Base-by-base conservation (phyloP, 2,888 invertebrate genomes). In the Dynastes hyllus region DNA sequence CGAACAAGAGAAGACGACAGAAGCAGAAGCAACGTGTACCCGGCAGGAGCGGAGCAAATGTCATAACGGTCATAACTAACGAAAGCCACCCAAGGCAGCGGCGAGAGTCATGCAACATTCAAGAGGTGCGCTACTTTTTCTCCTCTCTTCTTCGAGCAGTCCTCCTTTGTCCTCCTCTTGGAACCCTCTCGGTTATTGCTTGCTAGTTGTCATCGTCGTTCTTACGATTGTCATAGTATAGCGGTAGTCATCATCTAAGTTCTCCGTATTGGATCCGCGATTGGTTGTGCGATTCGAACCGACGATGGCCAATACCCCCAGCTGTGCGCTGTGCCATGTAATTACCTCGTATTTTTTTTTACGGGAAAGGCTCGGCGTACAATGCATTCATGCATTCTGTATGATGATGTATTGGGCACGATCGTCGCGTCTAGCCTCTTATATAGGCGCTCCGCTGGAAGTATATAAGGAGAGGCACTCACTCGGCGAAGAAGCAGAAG, bases 51-150 rank as follows among this genome's bases (percentile, higher is more conserved):
- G 77, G 63, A 71, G 76, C 71, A 63, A 81, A 81, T 79, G 83
- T 81, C 81, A 81, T 81, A 81, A 80, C 58, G 78, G 80, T 83
- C 84, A 84, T 86, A 86, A 85, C 84, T 86, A 84, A 85, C 76
- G 81, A 83, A 84, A 86, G 83, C 84, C 84, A 84, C 83, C 84
- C 83, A 83, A 79, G 83, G 78, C 82, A 83, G 82, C 81, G 83
- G 83, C 84, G 83, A 83, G 84, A 83, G 84, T 85, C 86, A 85
- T 86, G 86, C 84, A 85, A 85, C 83, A 86, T 86, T 84, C 85
- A 86, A 85, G 85, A 84, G 85, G 85, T 85, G 82, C 84, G 81
- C 82, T 81, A 83, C 81, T 81, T 82, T 84, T 83, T 83, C 77
- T 70, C 81, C 9, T n/a, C 32, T 45, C 45, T 45, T 45, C 45